A percentile compares a stretch with the other conserved stretches of the same genome.
phyloP scores from a whole-genome alignment of 2,888 invertebrate genomes.

The Troides helena region DNA sequence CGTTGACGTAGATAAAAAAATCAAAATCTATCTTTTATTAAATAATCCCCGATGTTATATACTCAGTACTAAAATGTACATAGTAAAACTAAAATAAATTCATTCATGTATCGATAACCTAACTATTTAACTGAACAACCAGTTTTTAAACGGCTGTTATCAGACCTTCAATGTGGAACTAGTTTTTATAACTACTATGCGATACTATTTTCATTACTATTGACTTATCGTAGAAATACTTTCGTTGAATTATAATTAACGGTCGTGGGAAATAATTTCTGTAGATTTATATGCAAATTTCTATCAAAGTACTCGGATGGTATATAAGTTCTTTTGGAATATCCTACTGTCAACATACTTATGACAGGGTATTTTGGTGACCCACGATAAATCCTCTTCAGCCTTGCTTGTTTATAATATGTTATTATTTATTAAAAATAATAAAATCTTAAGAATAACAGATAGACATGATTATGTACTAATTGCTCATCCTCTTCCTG shows the following conservation, averaged over 20 bases:
- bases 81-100: background rate
- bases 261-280: background rate
- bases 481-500: background rate
- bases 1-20: background rate
- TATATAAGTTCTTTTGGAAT: too few relatives aligned
- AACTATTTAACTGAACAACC: background rate
- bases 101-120: background rate
- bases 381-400: too few relatives aligned
- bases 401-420: too few relatives aligned
- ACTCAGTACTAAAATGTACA: background rate
- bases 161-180: background rate
- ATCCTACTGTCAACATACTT: too few relatives aligned
- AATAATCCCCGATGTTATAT: background rate
- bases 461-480: background rate
- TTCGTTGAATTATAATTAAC: background rate
- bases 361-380: too few relatives aligned
- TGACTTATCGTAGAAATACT: background rate
- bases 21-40: background rate
- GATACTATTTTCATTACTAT: background rate
- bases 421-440: too few relatives aligned
- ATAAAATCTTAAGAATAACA: too few relatives aligned
- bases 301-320: background rate
- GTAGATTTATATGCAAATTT: background rate
- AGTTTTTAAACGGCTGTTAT: constrained; percentile 11
- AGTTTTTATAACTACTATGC: background rate